phyloP scores from a whole-genome alignment of 2,888 invertebrate species.

The Resseliella maxima region DNA sequence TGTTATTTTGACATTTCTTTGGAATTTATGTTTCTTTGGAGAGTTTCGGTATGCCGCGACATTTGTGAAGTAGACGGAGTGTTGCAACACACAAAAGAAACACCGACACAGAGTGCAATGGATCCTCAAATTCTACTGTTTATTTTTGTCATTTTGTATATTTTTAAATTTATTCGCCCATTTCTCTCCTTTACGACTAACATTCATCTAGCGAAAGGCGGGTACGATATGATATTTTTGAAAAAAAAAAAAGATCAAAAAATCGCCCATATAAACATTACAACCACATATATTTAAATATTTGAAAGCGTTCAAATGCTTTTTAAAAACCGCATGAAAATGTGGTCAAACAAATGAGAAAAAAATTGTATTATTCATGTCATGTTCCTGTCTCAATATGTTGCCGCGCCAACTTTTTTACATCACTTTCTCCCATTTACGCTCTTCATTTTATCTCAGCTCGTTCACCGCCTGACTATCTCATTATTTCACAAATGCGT shows the following conservation, averaged over 20 bases:
- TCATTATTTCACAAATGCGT: not conserved
- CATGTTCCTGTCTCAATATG: conserved; percentile 30
- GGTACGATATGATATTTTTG: not conserved
- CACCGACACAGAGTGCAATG: not conserved
- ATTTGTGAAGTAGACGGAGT: not conserved
- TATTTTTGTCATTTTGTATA: conserved; percentile 2
- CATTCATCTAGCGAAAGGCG: not conserved
- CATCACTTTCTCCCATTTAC: conserved; percentile 20
- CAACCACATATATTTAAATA: not conserved
- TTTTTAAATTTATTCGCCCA: not conserved
- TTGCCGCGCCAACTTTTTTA: not conserved
- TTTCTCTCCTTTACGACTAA: not conserved
- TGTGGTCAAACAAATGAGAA: conserved; percentile 4
- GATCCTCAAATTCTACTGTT: not conserved
- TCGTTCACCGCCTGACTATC: not conserved
- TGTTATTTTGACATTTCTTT: conserved; percentile 8
- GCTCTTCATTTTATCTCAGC: not conserved
- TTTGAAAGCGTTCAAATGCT: not conserved
- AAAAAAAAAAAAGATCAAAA: not conserved
- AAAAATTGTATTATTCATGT: conserved; percentile 32
- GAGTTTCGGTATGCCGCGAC: conserved; percentile 23
- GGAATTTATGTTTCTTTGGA: conserved; percentile 31
- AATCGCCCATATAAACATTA: not conserved
- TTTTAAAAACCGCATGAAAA: not conserved
- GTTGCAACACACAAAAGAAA: conserved; percentile 8